These are phyloP conservation scores for Ictalurus punctatus DNA, from an alignment of 2,113 vertebrate genomes.

Conservation along the genomic window DNA sequence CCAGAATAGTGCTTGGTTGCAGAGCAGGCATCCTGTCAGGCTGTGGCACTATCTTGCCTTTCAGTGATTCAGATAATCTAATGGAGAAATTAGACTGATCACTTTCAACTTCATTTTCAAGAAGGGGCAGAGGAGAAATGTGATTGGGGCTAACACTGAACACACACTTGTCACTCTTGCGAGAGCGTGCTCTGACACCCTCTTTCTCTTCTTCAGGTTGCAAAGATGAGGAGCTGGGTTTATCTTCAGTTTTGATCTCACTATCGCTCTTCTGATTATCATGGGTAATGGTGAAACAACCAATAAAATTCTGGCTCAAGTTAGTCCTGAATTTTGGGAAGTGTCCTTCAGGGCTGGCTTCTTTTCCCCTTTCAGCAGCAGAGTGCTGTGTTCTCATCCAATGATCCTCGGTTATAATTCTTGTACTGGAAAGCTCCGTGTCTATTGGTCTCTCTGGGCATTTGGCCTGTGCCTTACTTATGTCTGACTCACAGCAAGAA, in stretches of 20 bases:
- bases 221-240: slow-evolving; percentile 48
- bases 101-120: slow-evolving; percentile 69
- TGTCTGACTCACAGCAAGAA: slow-evolving; percentile 42
- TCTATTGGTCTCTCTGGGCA: slow-evolving; percentile 50
- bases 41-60: slow-evolving; percentile 57
- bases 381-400: slow-evolving; percentile 29
- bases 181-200: slow-evolving; percentile 66
- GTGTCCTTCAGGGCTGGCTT: slow-evolving; percentile 44
- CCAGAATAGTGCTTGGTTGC: slow-evolving; percentile 76
- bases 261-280: slow-evolving; percentile 57
- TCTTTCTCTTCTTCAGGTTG: slow-evolving; percentile 68
- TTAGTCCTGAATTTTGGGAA: slow-evolving; percentile 37
- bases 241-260: slow-evolving; percentile 19
- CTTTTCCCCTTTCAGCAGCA: slow-evolving; percentile 43
- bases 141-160: slow-evolving; percentile 69
- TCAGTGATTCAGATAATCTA: slow-evolving; percentile 66
- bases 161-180: slow-evolving; percentile 73
- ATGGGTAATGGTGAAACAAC: slow-evolving; percentile 63
- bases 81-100: slow-evolving; percentile 71
- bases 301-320: slow-evolving; percentile 56
- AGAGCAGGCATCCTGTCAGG: slow-evolving; percentile 67
- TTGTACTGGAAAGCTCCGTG: slow-evolving; percentile 47
- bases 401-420: slow-evolving; percentile 54
- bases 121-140: slow-evolving; percentile 67
- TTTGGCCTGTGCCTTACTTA: slow-evolving; percentile 42